These are phyloP conservation scores for Aythya baeri DNA, from an alignment of 2,113 vertebrate genomes.

Conservation along the genomic window DNA sequence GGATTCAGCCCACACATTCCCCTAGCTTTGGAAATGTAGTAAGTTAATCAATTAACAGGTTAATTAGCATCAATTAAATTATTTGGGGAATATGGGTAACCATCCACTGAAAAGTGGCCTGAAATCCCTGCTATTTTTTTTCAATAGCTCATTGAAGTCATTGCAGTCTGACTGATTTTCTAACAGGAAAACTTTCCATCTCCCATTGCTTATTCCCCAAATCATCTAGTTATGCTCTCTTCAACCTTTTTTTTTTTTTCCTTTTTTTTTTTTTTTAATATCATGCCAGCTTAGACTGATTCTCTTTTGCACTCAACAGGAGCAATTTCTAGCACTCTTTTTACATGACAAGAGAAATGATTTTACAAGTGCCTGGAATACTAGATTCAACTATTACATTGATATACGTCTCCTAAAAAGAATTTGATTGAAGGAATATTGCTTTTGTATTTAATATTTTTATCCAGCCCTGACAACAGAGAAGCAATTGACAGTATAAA, in stretches of 20 bases:
- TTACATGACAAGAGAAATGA: not conserved
- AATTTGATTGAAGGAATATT: constrained; percentile 21
- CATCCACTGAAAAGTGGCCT: not conserved
- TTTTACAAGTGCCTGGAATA: constrained; percentile 39
- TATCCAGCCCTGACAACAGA: not conserved
- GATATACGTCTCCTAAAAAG: not conserved
- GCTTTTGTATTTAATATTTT: constrained; percentile 41
- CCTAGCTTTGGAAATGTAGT: not conserved
- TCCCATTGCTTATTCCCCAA: not conserved
- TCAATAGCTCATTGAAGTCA: not conserved
- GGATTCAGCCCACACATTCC: not conserved
- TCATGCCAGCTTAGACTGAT: not conserved
- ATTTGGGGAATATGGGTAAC: not conserved
- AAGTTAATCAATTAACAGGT: not conserved
- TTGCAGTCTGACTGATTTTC: not conserved
- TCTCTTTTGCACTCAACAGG: not conserved
- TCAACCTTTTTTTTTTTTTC: not conserved
- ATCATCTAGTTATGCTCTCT: not conserved
- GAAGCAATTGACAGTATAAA: not conserved
- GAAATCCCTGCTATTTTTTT: not conserved
- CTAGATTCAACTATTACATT: not conserved
- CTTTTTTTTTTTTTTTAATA: not conserved
- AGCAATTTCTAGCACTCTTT: not conserved
- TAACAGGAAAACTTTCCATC: not conserved
- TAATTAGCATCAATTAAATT: not conserved